These are phyloP conservation scores for Paramacrobiotus metropolitanus DNA, from an alignment of 1,140 invertebrate species.

Conservation along the genomic window DNA sequence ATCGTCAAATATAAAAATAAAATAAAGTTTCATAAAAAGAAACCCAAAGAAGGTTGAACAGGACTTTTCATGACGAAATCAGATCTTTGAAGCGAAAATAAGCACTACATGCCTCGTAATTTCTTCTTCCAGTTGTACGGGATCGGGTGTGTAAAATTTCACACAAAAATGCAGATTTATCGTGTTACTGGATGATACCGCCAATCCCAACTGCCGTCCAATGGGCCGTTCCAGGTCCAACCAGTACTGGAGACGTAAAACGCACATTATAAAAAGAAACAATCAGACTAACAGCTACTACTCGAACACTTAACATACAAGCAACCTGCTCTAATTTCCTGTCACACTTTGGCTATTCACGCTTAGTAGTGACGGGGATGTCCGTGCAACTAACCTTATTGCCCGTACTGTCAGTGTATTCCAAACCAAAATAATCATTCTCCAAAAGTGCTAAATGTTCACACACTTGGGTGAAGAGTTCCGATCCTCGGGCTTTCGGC, in stretches of 20 bases:
- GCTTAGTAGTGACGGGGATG: background rate
- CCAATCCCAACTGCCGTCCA: conserved; percentile 73
- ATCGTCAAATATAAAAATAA: too few species aligned
- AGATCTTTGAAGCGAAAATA: too few species aligned
- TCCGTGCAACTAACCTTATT: conserved; percentile 37
- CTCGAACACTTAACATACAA: too few species aligned
- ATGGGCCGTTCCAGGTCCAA: conserved; percentile 89
- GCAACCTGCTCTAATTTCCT: too few species aligned
- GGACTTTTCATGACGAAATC: too few species aligned
- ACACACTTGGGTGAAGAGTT: conserved; percentile 86
- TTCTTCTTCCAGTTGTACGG: conserved; percentile 87
- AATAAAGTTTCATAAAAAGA: too few species aligned
- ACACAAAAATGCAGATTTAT: conserved; percentile 48
- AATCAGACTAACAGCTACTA: conserved; percentile 2
- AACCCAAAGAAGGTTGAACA: too few species aligned
- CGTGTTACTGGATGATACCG: conserved; percentile 49
- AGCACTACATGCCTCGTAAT: conserved; percentile 46
- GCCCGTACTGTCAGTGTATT: conserved; percentile 63
- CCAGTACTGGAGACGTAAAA: conserved; percentile 50
- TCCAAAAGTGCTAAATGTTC: conserved; percentile 82
- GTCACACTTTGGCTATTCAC: conserved; percentile 6
- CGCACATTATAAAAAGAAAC: conserved; percentile 7
- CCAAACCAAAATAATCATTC: conserved; percentile 90
- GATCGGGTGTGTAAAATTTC: conserved; percentile 97
- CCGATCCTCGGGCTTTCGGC: conserved; percentile 74